Base-by-base conservation (phyloP, 2,113 vertebrate genomes). In the Acinonyx jubatus region DNA sequence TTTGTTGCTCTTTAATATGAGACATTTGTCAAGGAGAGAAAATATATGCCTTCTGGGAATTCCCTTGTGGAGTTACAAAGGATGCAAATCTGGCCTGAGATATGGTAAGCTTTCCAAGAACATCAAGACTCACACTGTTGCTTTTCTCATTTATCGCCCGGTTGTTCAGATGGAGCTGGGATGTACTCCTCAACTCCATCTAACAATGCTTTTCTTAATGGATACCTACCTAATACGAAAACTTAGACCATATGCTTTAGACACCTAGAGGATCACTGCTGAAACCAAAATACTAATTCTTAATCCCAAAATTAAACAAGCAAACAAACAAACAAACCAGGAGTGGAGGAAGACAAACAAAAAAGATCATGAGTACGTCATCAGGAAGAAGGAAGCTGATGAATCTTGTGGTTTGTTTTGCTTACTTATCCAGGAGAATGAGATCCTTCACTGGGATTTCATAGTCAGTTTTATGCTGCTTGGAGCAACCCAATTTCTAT, bases 1-100 rank as follows among this genome's bases (percentile, higher is more conserved):
- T 97, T 97, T 93, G 96, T 95, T 96, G 89, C 96, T 96, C 83
- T 97, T 98, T 98, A 96, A 98, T 98, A 92, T 93, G 93, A 98
- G 95, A 97, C 91, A 97, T 98, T 98, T 97, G 96, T 98, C 97
- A 98, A 91, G 80, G 63, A 94, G 94, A 97, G 96, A 97, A 98
- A 98, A 97, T 98, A 97, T 97, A 71, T 0, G 55, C 83, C 97
- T 91, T 92, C 23, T 38, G 96, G 96, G 97, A 97, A 65, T 97
- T 92, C 63, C 79, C 89, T 97, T 27, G 85, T 83, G 83, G 78
- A 78, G 85, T 96, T 95, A 74, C 89, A 80, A 79, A 97, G 96
- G 97, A 97, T 80, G 38, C 91, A 80, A 57, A 76, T 55, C 95
- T 95, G 91, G 82, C 94, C 66, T 3, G 27, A 90, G 92, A 94